Evolutionary conservation across 2,113 vertebrate genomes (phyloP).

Genomic region (Vireo altiloquus): DNA sequence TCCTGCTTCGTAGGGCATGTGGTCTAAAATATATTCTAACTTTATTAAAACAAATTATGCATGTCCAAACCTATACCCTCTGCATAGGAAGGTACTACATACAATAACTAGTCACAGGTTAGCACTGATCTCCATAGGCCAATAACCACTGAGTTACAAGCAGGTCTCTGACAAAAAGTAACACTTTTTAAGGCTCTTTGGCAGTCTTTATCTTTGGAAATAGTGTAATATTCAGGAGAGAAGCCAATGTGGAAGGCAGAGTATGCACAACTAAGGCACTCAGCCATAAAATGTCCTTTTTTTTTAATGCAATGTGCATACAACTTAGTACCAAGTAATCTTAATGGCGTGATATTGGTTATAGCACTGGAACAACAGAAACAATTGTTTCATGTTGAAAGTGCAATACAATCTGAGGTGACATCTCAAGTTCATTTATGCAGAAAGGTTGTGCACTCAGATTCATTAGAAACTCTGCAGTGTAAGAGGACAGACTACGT

Average conservation of each 20-base stretch:
- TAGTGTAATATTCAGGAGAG: not conserved
- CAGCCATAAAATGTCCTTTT: not conserved
- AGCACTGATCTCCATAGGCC: not conserved
- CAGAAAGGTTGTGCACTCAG: not conserved
- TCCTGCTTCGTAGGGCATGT: slow-evolving; percentile 46
- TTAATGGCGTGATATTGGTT: slow-evolving; percentile 24
- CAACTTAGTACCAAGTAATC: slow-evolving; percentile 9
- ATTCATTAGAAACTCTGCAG: not conserved
- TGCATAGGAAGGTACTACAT: not conserved
- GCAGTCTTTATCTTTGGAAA: not conserved
- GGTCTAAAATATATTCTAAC: slow-evolving; percentile 42
- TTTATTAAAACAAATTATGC: slow-evolving; percentile 44
- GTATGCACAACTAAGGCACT: not conserved
- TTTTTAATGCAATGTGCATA: slow-evolving; percentile 28
- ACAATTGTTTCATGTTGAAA: not conserved
- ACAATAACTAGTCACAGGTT: not conserved
- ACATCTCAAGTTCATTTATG: not conserved
- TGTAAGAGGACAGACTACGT: not conserved
- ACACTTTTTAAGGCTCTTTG: not conserved
- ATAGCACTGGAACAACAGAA: slow-evolving; percentile 23
- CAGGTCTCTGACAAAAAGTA: not conserved
- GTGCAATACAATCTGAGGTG: not conserved
- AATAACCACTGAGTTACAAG: not conserved
- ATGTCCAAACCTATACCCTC: not conserved
- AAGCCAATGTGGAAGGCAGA: not conserved